phyloP scores from a whole-genome alignment of 2,113 vertebrate genomes.

The Alexandromys fortis region DNA sequence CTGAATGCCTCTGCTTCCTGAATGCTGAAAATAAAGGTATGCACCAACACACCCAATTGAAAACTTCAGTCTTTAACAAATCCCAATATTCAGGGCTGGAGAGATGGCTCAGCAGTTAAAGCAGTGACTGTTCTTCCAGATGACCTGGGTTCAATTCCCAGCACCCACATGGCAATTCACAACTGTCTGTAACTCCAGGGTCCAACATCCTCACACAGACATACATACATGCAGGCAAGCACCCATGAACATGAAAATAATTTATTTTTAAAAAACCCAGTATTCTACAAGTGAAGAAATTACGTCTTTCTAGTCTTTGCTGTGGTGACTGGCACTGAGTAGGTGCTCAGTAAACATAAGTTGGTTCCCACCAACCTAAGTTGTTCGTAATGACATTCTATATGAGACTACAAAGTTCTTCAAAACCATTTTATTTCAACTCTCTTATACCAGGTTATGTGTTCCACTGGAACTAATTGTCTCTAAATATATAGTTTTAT shows the following conservation, averaged over 20 bases:
- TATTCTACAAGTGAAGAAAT: neutral
- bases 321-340: neutral
- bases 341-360: neutral
- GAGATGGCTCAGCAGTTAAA: neutral
- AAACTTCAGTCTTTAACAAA: neutral
- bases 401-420: slow-evolving; percentile 6
- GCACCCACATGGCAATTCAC: neutral
- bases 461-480: neutral
- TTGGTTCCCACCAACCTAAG: slow-evolving; percentile 11
- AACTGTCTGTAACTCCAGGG: neutral
- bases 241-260: neutral
- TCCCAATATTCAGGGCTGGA: neutral
- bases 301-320: neutral
- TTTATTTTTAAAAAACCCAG: neutral
- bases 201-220: neutral
- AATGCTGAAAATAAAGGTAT: neutral
- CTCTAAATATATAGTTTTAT: neutral
- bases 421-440: slow-evolving; percentile 27
- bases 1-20: neutral
- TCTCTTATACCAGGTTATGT: neutral
- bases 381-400: neutral
- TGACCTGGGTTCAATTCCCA: neutral
- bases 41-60: neutral
- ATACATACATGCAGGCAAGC: neutral
- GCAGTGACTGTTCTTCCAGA: neutral